A percentile compares a stretch with the other conserved stretches of the same genome.
These are phyloP conservation scores for Plebejus anna DNA, from an alignment of 2,888 invertebrate genomes.

Conservation along the genomic window DNA sequence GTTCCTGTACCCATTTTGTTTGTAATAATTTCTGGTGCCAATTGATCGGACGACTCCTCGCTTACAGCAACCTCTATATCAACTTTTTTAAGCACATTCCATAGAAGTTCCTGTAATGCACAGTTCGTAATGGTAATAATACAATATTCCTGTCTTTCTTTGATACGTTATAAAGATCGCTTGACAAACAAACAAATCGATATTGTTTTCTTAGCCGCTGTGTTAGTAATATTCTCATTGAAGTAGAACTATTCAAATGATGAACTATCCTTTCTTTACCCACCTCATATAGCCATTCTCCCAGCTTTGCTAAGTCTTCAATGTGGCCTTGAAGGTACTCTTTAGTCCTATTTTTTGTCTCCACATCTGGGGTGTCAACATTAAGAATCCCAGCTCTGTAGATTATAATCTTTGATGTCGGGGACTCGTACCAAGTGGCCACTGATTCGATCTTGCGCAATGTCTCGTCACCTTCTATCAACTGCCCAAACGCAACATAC, in stretches of 20 bases:
- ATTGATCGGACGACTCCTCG: neutral
- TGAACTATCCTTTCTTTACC: neutral
- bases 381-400: constrained; percentile 58
- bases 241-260: neutral
- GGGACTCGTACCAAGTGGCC: constrained; percentile 82
- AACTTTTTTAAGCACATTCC: neutral
- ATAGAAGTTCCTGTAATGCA: neutral
- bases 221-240: no score
- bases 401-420: constrained; percentile 56
- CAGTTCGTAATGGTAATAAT: neutral
- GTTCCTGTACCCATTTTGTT: neutral
- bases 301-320: constrained; percentile 56
- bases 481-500: constrained; percentile 87
- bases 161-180: neutral
- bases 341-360: constrained; percentile 52
- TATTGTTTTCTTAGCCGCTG: no score
- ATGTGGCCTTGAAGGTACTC: constrained; percentile 59
- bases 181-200: neutral
- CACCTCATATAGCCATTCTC: constrained; percentile 54
- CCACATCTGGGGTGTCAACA: constrained; percentile 59
- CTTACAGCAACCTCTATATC: neutral
- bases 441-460: constrained; percentile 81
- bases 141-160: neutral
- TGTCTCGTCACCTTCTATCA: constrained; percentile 83
- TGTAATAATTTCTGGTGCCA: neutral